A percentile compares a stretch with the other conserved stretches of the same genome.
Evolutionary conservation across 2,888 invertebrate genomes (phyloP).

Genomic region (Petrolisthes cinctipes): DNA sequence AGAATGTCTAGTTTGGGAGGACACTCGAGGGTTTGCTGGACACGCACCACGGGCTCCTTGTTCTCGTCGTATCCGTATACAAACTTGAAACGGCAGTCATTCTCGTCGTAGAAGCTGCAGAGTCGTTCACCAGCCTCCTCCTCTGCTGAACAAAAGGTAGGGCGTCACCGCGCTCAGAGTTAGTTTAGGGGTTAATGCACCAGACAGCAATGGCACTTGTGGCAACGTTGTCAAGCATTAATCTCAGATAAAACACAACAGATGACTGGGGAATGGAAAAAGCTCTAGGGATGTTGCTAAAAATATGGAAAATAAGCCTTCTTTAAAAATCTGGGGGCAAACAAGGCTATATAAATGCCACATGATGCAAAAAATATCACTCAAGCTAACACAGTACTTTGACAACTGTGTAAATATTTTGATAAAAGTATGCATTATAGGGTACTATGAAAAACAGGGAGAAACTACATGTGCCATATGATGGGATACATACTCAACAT

Average conservation of each 20-base stretch:
- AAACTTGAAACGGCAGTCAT: slow-evolving; percentile 90
- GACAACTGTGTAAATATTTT: too few relatives aligned
- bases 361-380: too few relatives aligned
- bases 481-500: too few relatives aligned
- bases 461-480: too few relatives aligned
- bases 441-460: too few relatives aligned
- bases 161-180: slow-evolving; percentile 7
- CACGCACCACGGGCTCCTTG: slow-evolving; percentile 80
- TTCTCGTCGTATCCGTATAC: slow-evolving; percentile 82
- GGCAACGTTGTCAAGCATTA: neutral
- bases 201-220: neutral
- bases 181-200: neutral
- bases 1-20: slow-evolving; percentile 78
- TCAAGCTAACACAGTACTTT: too few relatives aligned
- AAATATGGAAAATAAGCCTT: slow-evolving; percentile 1
- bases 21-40: slow-evolving; percentile 87
- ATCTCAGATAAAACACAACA: too few relatives aligned
- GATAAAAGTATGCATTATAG: too few relatives aligned
- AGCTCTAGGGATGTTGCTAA: neutral
- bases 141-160: slow-evolving; percentile 16
- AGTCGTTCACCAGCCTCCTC: slow-evolving; percentile 78
- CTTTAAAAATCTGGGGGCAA: too few relatives aligned
- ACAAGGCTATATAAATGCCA: too few relatives aligned
- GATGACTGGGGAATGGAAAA: neutral
- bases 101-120: slow-evolving; percentile 87